Evolutionary conservation across 1,140 invertebrate genomes (phyloP), one percentile per base, ranked within the genome.

Genomic region (Galleria mellonella): DNA sequence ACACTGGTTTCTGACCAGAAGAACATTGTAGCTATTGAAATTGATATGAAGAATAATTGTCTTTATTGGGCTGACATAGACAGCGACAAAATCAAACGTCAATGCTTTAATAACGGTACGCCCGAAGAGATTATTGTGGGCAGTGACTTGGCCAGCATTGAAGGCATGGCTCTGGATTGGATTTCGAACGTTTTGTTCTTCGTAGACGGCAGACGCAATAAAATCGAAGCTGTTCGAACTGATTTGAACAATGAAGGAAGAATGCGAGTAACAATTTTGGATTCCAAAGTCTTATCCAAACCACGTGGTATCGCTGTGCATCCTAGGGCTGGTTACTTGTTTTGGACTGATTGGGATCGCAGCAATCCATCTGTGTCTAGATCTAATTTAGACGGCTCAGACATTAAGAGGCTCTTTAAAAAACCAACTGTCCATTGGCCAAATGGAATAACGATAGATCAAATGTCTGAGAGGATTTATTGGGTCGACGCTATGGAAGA

Each of bases 141-240:
- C 51, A 90, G 86, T 0, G 90, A 93, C 60, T 82, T 97, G 29
- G 90, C 91, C 28, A 95, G 94, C 4, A 94, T 98, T 13, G 96
- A 98, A 85, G 96, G 96, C 7, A 94, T 98, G 90, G 93, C 95
- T 0, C 90, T 95, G 27, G 97, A 99, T 87, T 98, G 96, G 96
- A 91, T 97, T n/a, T 93, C 94, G 0, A 93, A 96, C 45, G 93
- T 96, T 49, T 78, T 99, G 0, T 98, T 97, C 77, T 97, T 97
- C 78, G 94, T 96, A 1, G 96, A 98, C 74, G 92, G 94, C 28
- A 87, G 91, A 45, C 87, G 90, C 32, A 90, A 91, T 57, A 92
- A 91, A 59, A 95, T 97, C 54, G 93, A 96, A 73, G 90, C 96
- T 1, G 91, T 96, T 1, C 83, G 91, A 30, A 93, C 91, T 0